Conservation (phyloP, 2,888 invertebrate genomes). For the Lordiphosa andalusiaca region DNA sequence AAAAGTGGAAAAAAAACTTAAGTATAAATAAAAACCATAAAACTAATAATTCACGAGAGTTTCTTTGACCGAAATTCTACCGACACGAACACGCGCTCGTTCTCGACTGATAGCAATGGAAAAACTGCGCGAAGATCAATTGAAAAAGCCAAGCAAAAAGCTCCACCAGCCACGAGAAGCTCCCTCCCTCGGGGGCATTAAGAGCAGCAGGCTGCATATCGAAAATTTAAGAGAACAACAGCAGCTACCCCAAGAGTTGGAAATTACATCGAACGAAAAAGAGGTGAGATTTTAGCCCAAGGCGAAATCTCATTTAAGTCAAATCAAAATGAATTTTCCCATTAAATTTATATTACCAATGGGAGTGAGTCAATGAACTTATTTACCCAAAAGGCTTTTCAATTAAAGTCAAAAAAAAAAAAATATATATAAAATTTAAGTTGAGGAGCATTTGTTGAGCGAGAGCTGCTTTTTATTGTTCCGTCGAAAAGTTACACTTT, state of each 20-base stretch:
- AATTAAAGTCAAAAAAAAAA: slow-evolving; percentile 38
- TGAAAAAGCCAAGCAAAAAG: slow-evolving; percentile 6
- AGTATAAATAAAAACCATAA: not conserved
- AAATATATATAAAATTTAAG: slow-evolving; percentile 29
- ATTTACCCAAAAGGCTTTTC: slow-evolving; percentile 17
- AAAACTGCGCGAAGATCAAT: slow-evolving; percentile 47
- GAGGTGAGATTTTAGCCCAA: slow-evolving; percentile 5
- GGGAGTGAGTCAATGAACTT: slow-evolving; percentile 47
- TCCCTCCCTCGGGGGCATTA: slow-evolving; percentile 36
- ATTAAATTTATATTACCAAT: slow-evolving; percentile 41
- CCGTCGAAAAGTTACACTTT: too few relatives aligned
- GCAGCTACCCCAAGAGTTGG: not conserved
- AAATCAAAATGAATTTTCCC: slow-evolving; percentile 48
- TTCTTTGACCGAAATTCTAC: slow-evolving; percentile 23
- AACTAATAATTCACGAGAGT: too few relatives aligned
- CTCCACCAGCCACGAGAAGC: slow-evolving; percentile 25
- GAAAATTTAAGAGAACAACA: slow-evolving; percentile 41
- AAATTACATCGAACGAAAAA: too few relatives aligned
- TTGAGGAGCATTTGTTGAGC: not conserved
- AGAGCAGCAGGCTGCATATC: slow-evolving; percentile 25
- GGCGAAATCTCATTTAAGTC: slow-evolving; percentile 44
- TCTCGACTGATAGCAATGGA: slow-evolving; percentile 55
- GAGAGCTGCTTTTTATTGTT: not conserved
- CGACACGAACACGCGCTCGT: slow-evolving; percentile 38
- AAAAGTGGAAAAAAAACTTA: slow-evolving; percentile 9